These are phyloP conservation scores for Eucera pruinosa DNA, from an alignment of 2,888 invertebrate species.

Conservation along the genomic window DNA sequence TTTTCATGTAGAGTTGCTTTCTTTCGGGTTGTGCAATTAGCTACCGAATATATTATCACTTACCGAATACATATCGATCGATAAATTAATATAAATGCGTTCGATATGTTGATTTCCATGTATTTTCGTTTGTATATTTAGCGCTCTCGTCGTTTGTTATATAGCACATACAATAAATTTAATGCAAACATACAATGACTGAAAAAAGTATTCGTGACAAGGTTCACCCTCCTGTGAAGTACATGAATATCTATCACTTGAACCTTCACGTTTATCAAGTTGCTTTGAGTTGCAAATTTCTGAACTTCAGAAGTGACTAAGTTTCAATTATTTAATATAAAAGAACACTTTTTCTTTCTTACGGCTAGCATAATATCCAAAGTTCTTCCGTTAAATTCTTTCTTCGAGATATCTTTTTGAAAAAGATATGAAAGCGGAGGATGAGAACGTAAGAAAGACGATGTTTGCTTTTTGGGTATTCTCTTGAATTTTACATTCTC, in stretches of 20 bases:
- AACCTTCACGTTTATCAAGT: not conserved
- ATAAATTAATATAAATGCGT: too few relatives aligned
- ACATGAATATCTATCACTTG: not conserved
- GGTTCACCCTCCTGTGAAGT: too few relatives aligned
- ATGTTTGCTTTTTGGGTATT: not conserved
- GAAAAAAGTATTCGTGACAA: too few relatives aligned
- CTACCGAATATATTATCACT: too few relatives aligned
- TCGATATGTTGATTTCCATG: too few relatives aligned
- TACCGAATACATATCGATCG: too few relatives aligned
- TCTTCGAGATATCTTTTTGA: not conserved
- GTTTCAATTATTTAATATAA: conserved; percentile 22
- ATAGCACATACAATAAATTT: too few relatives aligned
- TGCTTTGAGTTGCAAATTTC: not conserved
- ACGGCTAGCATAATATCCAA: not conserved
- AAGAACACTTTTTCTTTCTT: not conserved
- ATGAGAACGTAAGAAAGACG: not conserved
- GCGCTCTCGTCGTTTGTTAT: too few relatives aligned
- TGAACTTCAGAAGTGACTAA: not conserved
- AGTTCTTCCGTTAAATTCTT: not conserved
- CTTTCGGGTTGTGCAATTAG: too few relatives aligned
- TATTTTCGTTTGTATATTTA: too few relatives aligned
- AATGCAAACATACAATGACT: too few relatives aligned
- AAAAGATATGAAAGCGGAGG: not conserved
- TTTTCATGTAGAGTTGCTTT: too few relatives aligned
- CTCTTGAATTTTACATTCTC: conserved; percentile 5